A percentile compares a stretch with the other conserved stretches of the same genome.
These are phyloP conservation scores for Hemibagrus wyckioides DNA, from an alignment of 2,113 vertebrate species.

Conservation along the genomic window DNA sequence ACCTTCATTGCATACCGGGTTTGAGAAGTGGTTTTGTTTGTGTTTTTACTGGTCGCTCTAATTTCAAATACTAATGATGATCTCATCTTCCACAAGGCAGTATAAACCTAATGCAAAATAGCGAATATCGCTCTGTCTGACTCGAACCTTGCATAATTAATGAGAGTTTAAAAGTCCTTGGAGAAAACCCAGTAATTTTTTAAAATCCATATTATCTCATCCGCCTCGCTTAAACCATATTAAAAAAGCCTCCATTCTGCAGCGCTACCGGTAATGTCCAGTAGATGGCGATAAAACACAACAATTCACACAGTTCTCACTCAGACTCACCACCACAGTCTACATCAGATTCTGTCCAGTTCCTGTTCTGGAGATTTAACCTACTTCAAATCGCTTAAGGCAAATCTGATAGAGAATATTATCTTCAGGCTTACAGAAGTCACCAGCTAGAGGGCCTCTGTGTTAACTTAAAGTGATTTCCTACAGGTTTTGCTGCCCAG, in stretches of 20 bases:
- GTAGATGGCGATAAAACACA: constrained; percentile 52
- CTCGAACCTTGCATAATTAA: no score
- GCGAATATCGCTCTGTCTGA: background rate
- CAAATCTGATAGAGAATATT: background rate
- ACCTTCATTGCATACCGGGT: no score
- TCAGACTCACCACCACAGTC: background rate
- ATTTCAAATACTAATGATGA: no score
- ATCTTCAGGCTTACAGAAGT: background rate
- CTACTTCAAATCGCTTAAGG: background rate
- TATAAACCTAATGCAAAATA: no score
- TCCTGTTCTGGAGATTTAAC: background rate
- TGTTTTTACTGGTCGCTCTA: no score
- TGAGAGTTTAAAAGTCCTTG: background rate
- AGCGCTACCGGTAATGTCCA: constrained; percentile 20
- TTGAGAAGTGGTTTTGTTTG: no score
- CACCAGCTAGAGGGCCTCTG: background rate
- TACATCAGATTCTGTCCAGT: background rate
- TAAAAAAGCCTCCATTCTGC: background rate
- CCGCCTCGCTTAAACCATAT: background rate
- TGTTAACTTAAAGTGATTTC: background rate
- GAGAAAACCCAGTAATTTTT: background rate
- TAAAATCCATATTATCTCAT: background rate
- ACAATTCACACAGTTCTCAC: constrained; percentile 6
- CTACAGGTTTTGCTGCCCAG: background rate
- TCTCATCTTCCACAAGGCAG: no score